A percentile compares a stretch with the other conserved stretches of the same genome.
phyloP scores from a whole-genome alignment of 2,113 vertebrate genomes.

The Propithecus coquereli region DNA sequence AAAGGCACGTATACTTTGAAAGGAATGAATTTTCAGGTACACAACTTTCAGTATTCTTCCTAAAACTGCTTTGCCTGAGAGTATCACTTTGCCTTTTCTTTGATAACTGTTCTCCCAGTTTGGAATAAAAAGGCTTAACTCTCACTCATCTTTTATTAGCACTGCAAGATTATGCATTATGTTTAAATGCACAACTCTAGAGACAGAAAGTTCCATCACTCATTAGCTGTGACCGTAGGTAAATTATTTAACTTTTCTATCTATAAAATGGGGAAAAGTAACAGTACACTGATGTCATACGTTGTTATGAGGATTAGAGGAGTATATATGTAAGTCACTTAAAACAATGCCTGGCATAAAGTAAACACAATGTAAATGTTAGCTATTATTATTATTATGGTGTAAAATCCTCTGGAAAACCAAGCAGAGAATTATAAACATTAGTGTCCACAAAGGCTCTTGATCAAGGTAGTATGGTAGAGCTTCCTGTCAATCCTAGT shows the following conservation, averaged over 20 bases:
- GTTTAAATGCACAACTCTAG: background rate
- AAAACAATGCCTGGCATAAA: background rate
- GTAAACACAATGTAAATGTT: background rate
- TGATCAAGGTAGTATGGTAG: background rate
- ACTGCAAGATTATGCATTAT: background rate
- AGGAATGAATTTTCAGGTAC: slow-evolving; percentile 15
- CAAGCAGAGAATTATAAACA: background rate
- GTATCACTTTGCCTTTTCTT: background rate
- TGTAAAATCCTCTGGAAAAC: background rate
- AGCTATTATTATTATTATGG: background rate
- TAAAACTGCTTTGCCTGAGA: slow-evolving; percentile 10
- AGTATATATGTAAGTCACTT: background rate
- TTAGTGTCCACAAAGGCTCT: background rate
- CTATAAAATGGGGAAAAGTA: background rate
- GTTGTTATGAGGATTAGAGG: background rate
- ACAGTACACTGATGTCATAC: background rate
- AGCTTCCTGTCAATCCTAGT: background rate
- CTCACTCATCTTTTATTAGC: background rate
- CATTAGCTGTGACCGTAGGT: background rate
- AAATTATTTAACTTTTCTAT: background rate
- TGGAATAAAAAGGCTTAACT: slow-evolving; percentile 7
- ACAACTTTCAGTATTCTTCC: background rate
- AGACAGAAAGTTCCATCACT: background rate
- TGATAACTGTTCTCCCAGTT: background rate
- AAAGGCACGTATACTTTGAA: background rate